phyloP scores from a whole-genome alignment of 2,113 vertebrate species.

The Pelmatolapia mariae region DNA sequence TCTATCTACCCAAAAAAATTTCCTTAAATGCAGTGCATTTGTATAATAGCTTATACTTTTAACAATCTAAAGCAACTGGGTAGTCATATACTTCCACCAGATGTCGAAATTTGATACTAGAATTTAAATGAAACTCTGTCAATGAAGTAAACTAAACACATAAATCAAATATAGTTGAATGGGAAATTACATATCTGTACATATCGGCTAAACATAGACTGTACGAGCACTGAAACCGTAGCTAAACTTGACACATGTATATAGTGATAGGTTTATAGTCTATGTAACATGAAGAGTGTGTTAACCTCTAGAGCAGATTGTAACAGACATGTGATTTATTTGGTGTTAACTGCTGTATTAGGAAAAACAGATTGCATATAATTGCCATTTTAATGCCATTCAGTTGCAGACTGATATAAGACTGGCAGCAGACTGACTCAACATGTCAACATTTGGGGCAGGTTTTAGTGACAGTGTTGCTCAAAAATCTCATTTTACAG shows the following conservation, averaged over 20 bases:
- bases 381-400: neutral
- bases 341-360: neutral
- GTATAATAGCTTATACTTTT: neutral
- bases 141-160: neutral
- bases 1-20: neutral
- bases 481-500: neutral
- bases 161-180: neutral
- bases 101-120: fast-evolving
- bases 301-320: neutral
- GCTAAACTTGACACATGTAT: neutral
- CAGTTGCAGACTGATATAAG: neutral
- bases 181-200: neutral
- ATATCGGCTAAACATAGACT: neutral
- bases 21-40: neutral
- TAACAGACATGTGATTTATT: neutral
- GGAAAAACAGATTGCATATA: neutral
- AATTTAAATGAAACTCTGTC: neutral
- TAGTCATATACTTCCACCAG: neutral
- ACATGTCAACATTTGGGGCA: neutral
- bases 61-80: neutral
- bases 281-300: neutral
- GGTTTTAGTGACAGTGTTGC: neutral
- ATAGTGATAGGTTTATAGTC: neutral
- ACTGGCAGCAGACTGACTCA: neutral
- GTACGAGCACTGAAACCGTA: neutral